phyloP scores from a whole-genome alignment of 23 tunicate genomes.

The Diplosoma virens region DNA sequence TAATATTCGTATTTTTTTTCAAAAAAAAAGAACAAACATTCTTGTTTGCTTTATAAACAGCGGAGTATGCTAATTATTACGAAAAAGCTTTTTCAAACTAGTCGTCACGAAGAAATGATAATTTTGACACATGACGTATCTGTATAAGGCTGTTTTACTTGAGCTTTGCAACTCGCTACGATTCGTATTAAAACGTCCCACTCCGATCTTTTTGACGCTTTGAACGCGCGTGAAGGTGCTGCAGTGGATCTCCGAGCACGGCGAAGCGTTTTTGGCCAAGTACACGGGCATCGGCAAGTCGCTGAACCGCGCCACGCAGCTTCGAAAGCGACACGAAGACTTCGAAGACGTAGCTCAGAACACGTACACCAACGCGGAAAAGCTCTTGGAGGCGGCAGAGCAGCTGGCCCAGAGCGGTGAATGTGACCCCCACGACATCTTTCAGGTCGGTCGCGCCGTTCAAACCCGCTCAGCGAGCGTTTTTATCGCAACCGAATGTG shows the following conservation, averaged over 20 bases:
- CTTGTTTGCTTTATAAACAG: too few species aligned
- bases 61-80: too few species aligned
- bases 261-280: slow-evolving; percentile 89
- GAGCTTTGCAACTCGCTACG: too few species aligned
- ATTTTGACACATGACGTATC: too few species aligned
- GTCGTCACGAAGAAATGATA: too few species aligned
- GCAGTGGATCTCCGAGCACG: slow-evolving; percentile 87
- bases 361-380: slow-evolving; percentile 97
- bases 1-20: too few species aligned
- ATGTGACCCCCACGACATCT: slow-evolving; percentile 93
- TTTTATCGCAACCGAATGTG: not conserved
- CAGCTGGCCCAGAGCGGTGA: slow-evolving; percentile 96
- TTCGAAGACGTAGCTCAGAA: slow-evolving; percentile 95
- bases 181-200: too few species aligned
- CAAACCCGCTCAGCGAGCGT: not conserved
- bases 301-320: slow-evolving; percentile 79
- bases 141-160: too few species aligned
- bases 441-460: too few species aligned
- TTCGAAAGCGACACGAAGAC: slow-evolving; percentile 85
- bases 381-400: slow-evolving; percentile 90
- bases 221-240: slow-evolving; percentile 55
- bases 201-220: too few species aligned
- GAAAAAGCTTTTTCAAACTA: too few species aligned
- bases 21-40: too few species aligned
- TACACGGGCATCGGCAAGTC: slow-evolving; percentile 91